These are phyloP conservation scores for Intellagama lesueurii DNA, from an alignment of 2,797 vertebrate genomes.

Conservation along the genomic window DNA sequence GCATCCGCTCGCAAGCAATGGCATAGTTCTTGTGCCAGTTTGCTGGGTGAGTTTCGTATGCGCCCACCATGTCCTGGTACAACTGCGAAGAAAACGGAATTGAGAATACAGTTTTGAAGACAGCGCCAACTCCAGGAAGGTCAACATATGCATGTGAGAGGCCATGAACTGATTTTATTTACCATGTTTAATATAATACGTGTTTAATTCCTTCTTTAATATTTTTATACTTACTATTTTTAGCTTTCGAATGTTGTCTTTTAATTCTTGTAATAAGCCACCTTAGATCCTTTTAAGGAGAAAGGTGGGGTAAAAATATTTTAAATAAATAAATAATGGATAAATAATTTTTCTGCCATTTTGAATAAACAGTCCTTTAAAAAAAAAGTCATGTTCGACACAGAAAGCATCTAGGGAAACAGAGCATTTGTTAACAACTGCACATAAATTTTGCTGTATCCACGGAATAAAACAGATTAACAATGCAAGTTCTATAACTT, in stretches of 20 bases:
- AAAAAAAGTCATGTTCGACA: not conserved
- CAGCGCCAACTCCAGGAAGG: slow-evolving; percentile 29
- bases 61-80: slow-evolving; percentile 90
- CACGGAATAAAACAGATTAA: not conserved
- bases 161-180: too few relatives aligned
- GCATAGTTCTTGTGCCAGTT: slow-evolving; percentile 99
- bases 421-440: not conserved
- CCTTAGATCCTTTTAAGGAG: too few relatives aligned
- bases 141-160: too few relatives aligned
- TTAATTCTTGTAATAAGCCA: not conserved
- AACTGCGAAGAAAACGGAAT: slow-evolving; percentile 78
- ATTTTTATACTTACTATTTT: too few relatives aligned
- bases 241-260: too few relatives aligned
- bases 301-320: too few relatives aligned
- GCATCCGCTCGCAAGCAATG: slow-evolving; percentile 91
- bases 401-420: not conserved
- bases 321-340: not conserved
- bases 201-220: too few relatives aligned
- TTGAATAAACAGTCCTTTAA: not conserved
- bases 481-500: not conserved
- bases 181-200: too few relatives aligned
- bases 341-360: not conserved
- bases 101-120: slow-evolving; percentile 14
- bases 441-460: not conserved
- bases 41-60: slow-evolving; percentile 86